Base-by-base conservation (phyloP, 2,113 vertebrate genomes). In the Hemibagrus wyckioides region DNA sequence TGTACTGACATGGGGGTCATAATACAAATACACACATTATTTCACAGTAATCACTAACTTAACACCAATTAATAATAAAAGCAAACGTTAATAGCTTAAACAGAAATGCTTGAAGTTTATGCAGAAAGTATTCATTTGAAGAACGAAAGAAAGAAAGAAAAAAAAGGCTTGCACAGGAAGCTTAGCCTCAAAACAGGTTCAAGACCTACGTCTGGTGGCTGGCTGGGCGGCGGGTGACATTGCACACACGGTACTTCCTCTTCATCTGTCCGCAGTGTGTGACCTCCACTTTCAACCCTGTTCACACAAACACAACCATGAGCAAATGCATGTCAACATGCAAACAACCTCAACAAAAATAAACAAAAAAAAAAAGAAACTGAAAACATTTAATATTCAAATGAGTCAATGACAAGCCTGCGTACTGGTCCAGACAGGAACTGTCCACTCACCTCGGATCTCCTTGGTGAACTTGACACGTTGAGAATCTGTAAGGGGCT, bases 391-490 rank as follows among this genome's bases (percentile, higher is more conserved):
- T 50, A 33, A 41, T 69, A 21, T 84, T 41, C 9, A 50, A 44
- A 36, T 28, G 6, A 39, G 63, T 71, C 21, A 57, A 84, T 0
- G 52, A 36, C 33, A 57, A 54, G 33, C 6, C 41, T 71, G 33
- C 6, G 28, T 3, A 33, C 84, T 33, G 52, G 30, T 21, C 14
- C 25, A 76, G 11, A 77, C n/a, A 0, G 25, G 19, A 36, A 21
- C 56, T n/a, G 41, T 17, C 0, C 30, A 56, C 88, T 85, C 90
- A 99, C 98, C 98, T 97, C 98, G 95, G 91, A 99, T 99, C 96
- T 99, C 98, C 97, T 99, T 99, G 94, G 98, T 99, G 96, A 99
- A 99, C 90, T 99, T 99, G 93, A 99, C 98, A 61, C 98, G 97
- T 90, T 99, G 98, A 9, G 98, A 99, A 90, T 99, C 98, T 0